Base-by-base conservation (phyloP, 2,888 invertebrate species). In the Oscheius myriophilus region DNA sequence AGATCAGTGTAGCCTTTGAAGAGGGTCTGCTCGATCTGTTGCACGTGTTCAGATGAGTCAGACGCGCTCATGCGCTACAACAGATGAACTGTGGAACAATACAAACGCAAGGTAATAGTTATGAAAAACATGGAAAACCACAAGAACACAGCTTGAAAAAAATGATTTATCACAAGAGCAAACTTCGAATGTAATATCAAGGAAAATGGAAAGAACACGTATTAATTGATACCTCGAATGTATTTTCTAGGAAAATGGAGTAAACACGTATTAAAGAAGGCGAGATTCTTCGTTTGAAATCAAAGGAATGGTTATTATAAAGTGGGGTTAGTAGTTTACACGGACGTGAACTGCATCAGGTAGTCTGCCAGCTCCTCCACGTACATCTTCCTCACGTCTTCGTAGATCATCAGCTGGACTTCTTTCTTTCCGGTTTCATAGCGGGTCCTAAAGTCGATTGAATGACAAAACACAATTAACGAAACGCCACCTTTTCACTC, bases 1-100 rank as follows among this genome's bases (percentile, higher is more conserved):
- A 78, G 61, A 45, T 76, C 73, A 2, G 71, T 23, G 49, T 73
- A 78, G 6, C 76, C 55, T 52, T 73, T 76, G 51, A 73, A 67
- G 21, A 78, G 49, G 26, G 7, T 21, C 23, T 61, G 39, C 26
- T 58, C 45, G n/a, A 58, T 18, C 41, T 58, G 42, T 42, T 42
- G 18, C 2, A 49, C 49, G 18, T 23, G 25, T 49, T 61, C 61
- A 33, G 46, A 46, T 3, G 33, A 16, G 26, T 16, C 26, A 21
- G 26, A n/a, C 7, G 61, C 21, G 18, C 49, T 61, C 61, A 61
- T 61, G 49, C n/a, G 21, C 61, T 61, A 9, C 46, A 51, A 12
- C 51, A 51, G 25, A 51, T 25, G 18, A 23, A 12, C 51, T n/a
- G 12, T 14, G 12, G 54, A 25, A 33, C 26, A 26, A 54, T 1